phyloP scores from a whole-genome alignment of 1,140 invertebrate genomes.

The Matsumurasca onukii region DNA sequence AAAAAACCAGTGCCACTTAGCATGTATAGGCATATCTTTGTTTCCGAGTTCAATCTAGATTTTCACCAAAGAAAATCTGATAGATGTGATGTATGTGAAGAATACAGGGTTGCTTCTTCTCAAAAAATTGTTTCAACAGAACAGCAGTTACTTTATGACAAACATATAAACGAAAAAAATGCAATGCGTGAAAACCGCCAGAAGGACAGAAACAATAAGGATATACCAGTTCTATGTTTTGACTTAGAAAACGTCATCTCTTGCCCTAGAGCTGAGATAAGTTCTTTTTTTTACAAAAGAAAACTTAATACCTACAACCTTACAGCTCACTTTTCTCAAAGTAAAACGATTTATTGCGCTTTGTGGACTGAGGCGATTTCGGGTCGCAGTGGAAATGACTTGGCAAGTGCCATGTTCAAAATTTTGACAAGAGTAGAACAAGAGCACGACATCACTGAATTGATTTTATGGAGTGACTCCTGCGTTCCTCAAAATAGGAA shows the following conservation, averaged over 20 bases:
- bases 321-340: conserved; percentile 41
- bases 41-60: conserved; percentile 37
- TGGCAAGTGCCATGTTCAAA: conserved; percentile 40
- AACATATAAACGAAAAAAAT: conserved; percentile 5
- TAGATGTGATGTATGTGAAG: conserved; percentile 39
- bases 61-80: conserved; percentile 40
- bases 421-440: conserved; percentile 38
- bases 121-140: conserved; percentile 30
- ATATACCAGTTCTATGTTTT: conserved; percentile 42
- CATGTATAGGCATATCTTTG: conserved; percentile 37
- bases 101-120: conserved; percentile 21
- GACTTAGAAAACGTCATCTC: conserved; percentile 47
- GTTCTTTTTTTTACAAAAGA: conserved; percentile 47
- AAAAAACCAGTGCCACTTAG: conserved; percentile 32
- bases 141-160: conserved; percentile 21
- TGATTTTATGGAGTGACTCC: conserved; percentile 39
- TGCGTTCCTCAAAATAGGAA: conserved; percentile 44
- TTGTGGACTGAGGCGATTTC: conserved; percentile 40
- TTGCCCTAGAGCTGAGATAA: conserved; percentile 44
- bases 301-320: conserved; percentile 45
- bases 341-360: conserved; percentile 40
- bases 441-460: conserved; percentile 16
- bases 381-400: conserved; percentile 40
- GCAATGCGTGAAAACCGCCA: conserved; percentile 25
- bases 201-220: conserved; percentile 4